These are phyloP conservation scores for Venusia cambrica DNA, from an alignment of 2,888 invertebrate species.

Conservation along the genomic window DNA sequence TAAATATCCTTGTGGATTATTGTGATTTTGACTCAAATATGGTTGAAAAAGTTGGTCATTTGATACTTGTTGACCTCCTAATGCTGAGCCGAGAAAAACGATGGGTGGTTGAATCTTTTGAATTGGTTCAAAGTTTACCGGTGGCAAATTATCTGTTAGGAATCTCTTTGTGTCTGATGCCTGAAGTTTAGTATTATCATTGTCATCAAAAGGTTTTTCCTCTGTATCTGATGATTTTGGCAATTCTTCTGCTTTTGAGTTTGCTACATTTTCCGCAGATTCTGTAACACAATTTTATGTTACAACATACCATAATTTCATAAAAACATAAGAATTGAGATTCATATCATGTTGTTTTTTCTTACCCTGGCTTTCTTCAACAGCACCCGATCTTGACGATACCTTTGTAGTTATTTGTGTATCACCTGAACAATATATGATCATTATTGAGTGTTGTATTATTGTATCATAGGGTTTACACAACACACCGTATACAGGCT, in stretches of 20 bases:
- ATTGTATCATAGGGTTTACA: too few species aligned
- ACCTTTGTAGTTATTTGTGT: slow-evolving; percentile 4
- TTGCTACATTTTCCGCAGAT: slow-evolving; percentile 1
- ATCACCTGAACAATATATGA: slow-evolving; percentile 3
- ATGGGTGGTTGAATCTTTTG: not conserved
- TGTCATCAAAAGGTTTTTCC: not conserved
- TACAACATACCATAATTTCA: not conserved
- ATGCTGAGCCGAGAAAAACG: not conserved
- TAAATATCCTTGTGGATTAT: not conserved
- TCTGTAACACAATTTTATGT: slow-evolving; percentile 3
- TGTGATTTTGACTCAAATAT: not conserved
- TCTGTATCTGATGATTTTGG: not conserved
- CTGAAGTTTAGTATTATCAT: not conserved
- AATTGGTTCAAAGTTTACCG: not conserved
- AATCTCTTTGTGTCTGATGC: slow-evolving; percentile 4
- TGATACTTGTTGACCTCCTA: not conserved
- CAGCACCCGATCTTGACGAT: slow-evolving; percentile 5
- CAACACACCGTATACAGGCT: too few species aligned
- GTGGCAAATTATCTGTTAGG: not conserved
- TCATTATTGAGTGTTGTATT: too few species aligned
- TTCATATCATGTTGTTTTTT: too few species aligned
- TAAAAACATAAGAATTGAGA: too few species aligned
- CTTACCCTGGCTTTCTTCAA: slow-evolving; percentile 1
- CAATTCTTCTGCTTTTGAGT: slow-evolving; percentile 1
- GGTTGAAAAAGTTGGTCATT: not conserved